phyloP scores from a whole-genome alignment of 2,797 vertebrate genomes.

The Gobio occitaniae region DNA sequence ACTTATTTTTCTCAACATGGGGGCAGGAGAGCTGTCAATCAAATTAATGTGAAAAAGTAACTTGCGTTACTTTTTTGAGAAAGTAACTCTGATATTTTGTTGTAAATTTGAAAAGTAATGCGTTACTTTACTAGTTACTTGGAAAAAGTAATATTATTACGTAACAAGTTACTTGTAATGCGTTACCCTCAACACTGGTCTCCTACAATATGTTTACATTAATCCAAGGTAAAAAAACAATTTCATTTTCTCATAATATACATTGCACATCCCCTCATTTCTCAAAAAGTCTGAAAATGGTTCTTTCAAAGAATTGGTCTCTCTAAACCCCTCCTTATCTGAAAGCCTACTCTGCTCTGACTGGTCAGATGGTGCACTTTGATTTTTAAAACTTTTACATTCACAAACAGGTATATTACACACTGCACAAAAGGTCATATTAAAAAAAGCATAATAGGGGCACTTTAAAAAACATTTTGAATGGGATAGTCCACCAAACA shows the following conservation, averaged over 20 bases:
- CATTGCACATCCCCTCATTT: neutral
- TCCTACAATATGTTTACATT: neutral
- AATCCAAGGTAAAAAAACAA: neutral
- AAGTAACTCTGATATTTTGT: too few species aligned
- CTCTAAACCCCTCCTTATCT: neutral
- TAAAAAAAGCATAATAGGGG: neutral
- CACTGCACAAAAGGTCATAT: neutral
- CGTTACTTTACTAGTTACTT: too few species aligned
- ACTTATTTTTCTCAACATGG: too few species aligned
- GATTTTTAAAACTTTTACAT: neutral
- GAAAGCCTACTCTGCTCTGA: neutral
- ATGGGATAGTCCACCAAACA: neutral
- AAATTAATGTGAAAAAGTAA: too few species aligned
- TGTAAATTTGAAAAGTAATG: too few species aligned
- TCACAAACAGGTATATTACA: neutral
- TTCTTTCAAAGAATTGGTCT: neutral
- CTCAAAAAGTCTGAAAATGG: neutral
- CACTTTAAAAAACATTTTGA: neutral
- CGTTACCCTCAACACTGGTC: too few species aligned
- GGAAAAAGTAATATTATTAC: too few species aligned
- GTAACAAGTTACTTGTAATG: too few species aligned
- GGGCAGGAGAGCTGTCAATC: too few species aligned
- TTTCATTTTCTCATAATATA: neutral
- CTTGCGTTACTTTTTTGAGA: too few species aligned
- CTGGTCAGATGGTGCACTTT: neutral